A percentile compares a stretch with the other conserved stretches of the same genome.
phyloP scores from a whole-genome alignment of 2,797 vertebrate genomes.

The Catamblyrhynchus diadema region DNA sequence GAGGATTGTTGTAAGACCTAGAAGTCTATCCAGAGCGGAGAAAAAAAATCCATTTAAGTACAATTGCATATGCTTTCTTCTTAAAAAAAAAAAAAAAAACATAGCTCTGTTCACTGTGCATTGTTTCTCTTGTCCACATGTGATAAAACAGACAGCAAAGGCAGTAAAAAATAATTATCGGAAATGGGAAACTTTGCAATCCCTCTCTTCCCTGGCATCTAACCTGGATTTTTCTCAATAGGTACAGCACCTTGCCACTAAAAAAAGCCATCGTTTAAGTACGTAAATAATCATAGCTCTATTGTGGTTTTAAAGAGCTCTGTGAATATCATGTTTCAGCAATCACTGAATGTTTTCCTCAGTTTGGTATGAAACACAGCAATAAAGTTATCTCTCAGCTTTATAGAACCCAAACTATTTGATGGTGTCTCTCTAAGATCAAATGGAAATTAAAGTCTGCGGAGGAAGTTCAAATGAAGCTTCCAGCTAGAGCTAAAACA shows the following conservation, averaged over 20 bases:
- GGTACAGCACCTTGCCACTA: conserved; percentile 17
- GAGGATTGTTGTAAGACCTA: not conserved
- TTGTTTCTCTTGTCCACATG: not conserved
- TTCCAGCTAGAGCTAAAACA: conserved; percentile 61
- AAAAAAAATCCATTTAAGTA: not conserved
- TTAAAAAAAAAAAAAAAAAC: not conserved
- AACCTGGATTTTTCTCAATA: conserved; percentile 14
- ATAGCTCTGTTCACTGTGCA: not conserved
- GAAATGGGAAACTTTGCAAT: conserved; percentile 26
- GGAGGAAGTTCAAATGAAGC: conserved; percentile 69
- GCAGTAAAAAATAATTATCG: conserved; percentile 35
- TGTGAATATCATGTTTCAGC: conserved; percentile 31
- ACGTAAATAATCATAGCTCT: conserved; percentile 24
- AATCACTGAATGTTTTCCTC: conserved; percentile 42
- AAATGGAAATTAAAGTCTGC: conserved; percentile 64
- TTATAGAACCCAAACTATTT: conserved; percentile 57
- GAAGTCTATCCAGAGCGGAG: not conserved
- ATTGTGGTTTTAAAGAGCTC: conserved; percentile 52
- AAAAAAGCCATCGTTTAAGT: conserved; percentile 40
- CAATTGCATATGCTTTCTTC: not conserved
- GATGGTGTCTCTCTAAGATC: conserved; percentile 59
- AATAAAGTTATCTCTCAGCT: conserved; percentile 50
- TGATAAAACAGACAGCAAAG: not conserved
- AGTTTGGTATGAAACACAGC: conserved; percentile 49
- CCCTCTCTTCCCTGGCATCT: not conserved